These are phyloP conservation scores for Platalea minor DNA, from an alignment of 2,797 vertebrate genomes.

Conservation along the genomic window DNA sequence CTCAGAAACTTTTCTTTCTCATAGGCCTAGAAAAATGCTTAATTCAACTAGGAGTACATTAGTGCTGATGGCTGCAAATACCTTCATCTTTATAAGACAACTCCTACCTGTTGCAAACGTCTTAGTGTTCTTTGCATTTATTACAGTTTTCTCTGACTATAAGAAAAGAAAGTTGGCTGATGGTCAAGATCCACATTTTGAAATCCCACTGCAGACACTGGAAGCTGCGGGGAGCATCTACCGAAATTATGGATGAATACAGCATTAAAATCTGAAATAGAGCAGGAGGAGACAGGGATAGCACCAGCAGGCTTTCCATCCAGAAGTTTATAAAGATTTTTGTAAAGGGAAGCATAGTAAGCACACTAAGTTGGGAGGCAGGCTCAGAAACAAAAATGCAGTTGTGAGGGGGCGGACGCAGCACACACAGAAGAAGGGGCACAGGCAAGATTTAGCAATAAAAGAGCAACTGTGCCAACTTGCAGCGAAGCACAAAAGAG, in stretches of 20 bases:
- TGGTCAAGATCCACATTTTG: background rate
- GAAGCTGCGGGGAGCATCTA: fast-evolving
- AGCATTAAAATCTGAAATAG: background rate
- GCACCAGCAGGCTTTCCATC: background rate
- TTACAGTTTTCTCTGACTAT: background rate
- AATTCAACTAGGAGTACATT: background rate
- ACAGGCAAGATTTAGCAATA: constrained; percentile 11
- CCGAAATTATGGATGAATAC: background rate
- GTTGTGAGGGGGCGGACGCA: background rate
- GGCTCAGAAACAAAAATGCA: background rate
- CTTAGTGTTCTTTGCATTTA: background rate
- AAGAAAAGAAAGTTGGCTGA: background rate
- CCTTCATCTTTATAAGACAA: background rate
- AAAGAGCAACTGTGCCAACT: constrained; percentile 65
- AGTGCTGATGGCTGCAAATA: background rate
- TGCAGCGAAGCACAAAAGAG: constrained; percentile 42
- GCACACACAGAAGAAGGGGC: background rate
- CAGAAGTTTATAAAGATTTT: background rate
- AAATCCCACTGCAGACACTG: background rate
- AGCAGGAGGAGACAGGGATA: background rate
- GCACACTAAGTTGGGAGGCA: background rate
- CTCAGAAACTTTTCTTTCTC: background rate
- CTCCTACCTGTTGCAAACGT: background rate
- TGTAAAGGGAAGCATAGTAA: background rate
- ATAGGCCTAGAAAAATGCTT: background rate